Percentiles rank a stretch among this genome's conserved stretches.
Conservation (phyloP, 2,888 invertebrate species). For the Noctua fimbriata region DNA sequence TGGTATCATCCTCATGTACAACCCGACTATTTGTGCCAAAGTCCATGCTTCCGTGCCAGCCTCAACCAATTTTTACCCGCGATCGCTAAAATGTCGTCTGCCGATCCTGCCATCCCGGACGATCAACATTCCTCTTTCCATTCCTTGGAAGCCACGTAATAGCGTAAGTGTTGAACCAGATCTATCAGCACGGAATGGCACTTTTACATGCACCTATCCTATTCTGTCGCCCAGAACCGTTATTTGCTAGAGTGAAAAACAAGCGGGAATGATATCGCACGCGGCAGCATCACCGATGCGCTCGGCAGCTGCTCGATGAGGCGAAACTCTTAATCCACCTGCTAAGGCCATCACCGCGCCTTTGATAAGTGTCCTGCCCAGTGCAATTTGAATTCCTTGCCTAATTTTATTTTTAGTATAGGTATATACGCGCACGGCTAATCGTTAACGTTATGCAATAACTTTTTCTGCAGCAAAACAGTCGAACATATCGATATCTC, state of each 20-base stretch:
- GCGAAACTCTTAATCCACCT: neutral
- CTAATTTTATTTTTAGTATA: neutral
- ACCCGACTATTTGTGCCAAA: neutral
- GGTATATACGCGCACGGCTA: too few species aligned
- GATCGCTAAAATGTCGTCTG: neutral
- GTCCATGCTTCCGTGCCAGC: neutral
- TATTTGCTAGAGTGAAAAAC: too few species aligned
- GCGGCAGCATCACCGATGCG: too few species aligned
- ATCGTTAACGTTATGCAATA: neutral
- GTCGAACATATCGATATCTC: constrained; percentile 41
- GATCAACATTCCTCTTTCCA: neutral
- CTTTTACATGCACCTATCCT: too few species aligned
- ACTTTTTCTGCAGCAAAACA: neutral
- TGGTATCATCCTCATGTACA: neutral
- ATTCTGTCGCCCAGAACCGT: too few species aligned
- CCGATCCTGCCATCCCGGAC: neutral
- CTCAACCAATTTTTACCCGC: neutral
- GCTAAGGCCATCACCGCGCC: neutral
- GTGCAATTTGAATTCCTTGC: neutral
- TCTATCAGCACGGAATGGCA: too few species aligned
- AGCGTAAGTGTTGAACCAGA: too few species aligned
- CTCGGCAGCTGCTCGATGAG: neutral
- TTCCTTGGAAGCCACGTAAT: neutral
- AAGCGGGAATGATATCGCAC: too few species aligned
- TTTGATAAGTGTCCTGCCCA: neutral